Evolutionary conservation across 1,140 invertebrate species (phyloP).

Genomic region (Dendroctonus valens): DNA sequence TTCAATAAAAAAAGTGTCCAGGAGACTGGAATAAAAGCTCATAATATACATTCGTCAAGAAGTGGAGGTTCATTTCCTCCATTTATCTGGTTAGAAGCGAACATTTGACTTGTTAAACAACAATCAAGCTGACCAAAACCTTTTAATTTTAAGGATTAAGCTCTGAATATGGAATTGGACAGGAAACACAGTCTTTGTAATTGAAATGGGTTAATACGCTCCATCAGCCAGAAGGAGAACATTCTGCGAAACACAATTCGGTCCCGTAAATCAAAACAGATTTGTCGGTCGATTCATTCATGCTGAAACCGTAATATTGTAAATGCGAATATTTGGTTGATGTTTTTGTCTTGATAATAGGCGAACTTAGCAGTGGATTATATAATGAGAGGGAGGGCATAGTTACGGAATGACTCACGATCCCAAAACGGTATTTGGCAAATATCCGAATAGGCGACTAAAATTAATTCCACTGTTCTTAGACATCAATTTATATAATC

Average conservation of each 20-base stretch:
- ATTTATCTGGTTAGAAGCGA: no score
- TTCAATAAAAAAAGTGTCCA: no score
- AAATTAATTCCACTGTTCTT: conserved; percentile 49
- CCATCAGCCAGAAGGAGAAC: conserved; percentile 20
- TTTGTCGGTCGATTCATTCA: conserved; percentile 27
- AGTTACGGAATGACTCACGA: conserved; percentile 40
- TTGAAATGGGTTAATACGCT: conserved; percentile 15
- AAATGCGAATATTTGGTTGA: conserved; percentile 28
- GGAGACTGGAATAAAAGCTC: no score
- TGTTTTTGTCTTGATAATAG: conserved; percentile 41
- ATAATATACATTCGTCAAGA: no score
- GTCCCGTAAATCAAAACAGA: conserved; percentile 27
- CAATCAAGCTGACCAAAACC: no score
- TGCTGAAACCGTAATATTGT: conserved; percentile 26
- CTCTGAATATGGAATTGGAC: no score
- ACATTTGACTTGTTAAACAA: no score
- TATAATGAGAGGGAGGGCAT: conserved; percentile 40
- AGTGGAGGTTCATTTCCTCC: no score
- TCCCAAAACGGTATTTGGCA: conserved; percentile 46
- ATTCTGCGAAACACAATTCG: conserved; percentile 17
- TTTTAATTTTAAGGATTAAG: no score
- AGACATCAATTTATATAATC: conserved; percentile 49
- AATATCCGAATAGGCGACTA: conserved; percentile 49
- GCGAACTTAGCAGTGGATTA: conserved; percentile 37
- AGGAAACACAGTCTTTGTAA: not conserved